Evolutionary conservation across 2,888 invertebrate species (phyloP), one percentile per base, ranked within the genome.

Genomic region (Aporophyla lueneburgensis): DNA sequence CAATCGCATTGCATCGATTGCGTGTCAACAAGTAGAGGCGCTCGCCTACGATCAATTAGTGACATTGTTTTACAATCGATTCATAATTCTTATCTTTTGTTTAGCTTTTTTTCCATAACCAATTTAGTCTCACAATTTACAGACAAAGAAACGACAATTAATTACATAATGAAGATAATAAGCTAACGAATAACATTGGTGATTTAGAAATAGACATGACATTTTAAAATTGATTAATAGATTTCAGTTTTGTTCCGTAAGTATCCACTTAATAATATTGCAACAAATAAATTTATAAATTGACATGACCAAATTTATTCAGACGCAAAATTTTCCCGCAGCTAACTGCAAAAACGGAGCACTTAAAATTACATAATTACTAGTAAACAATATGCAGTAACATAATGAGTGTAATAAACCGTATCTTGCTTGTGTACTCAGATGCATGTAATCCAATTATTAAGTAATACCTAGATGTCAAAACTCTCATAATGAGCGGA

Each of bases 21-120:
- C 88, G 86, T 89, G 87, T 81, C 81, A 84, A 85, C 83, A 85
- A 78, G 75, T 72, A 81, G 78, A 84, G 80, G 85, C 81, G 80
- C 84, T 90, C 91, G 92, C 92, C 91, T 91, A 92, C 92, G 83
- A 87, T 83, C 90, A 96, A 96, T 96, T 95, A 94, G 90, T 90
- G 89, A 90, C 91, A 95, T 96, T 95, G 95, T 96, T 90, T 87
- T 87, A 86, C 81, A 86, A 89, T 89, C 86, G 88, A 91, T 91
- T 89, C 90, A 87, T 92, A 91, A 92, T 91, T 90, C 86, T 90
- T 90, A 85, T 87, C 86, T 88, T 92, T 93, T 93, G 91, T 93
- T 87, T 88, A 80, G 83, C 82, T 91, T 88, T 91, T 93, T 91
- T 92, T 43, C 27, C 46, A 80, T 83, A 78, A 83, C 73, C 46